phyloP scores from a whole-genome alignment of 2,888 invertebrate species.

The Exephanes ischioxanthus region DNA sequence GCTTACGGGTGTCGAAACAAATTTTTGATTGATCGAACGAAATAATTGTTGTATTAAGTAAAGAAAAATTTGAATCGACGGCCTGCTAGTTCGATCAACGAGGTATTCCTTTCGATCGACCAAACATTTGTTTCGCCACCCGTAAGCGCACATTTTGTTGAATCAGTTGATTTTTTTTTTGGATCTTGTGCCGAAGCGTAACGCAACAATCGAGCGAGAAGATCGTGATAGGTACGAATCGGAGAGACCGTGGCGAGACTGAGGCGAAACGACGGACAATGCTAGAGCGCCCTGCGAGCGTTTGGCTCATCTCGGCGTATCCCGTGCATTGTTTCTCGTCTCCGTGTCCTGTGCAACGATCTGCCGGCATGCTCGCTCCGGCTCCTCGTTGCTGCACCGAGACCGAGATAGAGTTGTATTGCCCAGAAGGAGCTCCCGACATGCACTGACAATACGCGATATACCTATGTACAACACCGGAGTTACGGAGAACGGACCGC shows the following conservation, averaged over 20 bases:
- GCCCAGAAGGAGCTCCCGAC: not conserved
- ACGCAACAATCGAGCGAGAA: constrained; percentile 2
- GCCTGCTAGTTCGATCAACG: too few relatives aligned
- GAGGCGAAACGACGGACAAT: constrained; percentile 68
- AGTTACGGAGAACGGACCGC: constrained; percentile 34
- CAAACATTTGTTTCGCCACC: too few relatives aligned
- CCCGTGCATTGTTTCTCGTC: constrained; percentile 54
- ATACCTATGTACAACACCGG: constrained; percentile 10
- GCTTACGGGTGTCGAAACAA: too few relatives aligned
- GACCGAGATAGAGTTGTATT: constrained; percentile 32
- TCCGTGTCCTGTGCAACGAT: constrained; percentile 47
- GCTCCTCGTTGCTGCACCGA: constrained; percentile 46
- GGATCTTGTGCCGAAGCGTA: not conserved
- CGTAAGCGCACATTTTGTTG: too few relatives aligned
- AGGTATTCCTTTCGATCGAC: too few relatives aligned
- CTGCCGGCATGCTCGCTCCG: constrained; percentile 32
- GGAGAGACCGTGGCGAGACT: constrained; percentile 49
- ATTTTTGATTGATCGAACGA: too few relatives aligned
- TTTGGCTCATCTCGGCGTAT: constrained; percentile 45
- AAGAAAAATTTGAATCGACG: too few relatives aligned
- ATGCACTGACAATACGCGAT: not conserved
- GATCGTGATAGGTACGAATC: constrained; percentile 46
- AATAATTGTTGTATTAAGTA: too few relatives aligned
- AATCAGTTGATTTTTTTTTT: too few relatives aligned
- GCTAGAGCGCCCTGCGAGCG: constrained; percentile 26